Base-by-base conservation (phyloP, 1,140 invertebrate genomes). In the Zaprionus kolodkinae region DNA sequence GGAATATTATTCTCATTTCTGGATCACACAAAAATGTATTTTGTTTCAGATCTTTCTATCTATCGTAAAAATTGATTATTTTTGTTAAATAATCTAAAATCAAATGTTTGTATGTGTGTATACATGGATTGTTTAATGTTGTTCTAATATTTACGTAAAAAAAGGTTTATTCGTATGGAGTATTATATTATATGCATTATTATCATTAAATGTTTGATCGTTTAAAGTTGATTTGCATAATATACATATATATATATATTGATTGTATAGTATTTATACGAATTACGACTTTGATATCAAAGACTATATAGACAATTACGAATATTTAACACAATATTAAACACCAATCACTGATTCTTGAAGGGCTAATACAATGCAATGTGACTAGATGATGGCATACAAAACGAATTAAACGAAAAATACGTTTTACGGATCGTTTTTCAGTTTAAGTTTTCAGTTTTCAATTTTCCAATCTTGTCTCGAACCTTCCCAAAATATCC, bases 251-350 rank as follows among this genome's bases (percentile, higher is more conserved):
- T 76, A 61, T 74, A 79, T 61, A 63, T 74, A 77, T 77, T 33
- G 1, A 73, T 70, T 72, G 45, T 70, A 75, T 59, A 61, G n/a
- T 74, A 75, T 77, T 66, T 75, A 76, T 84, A 83, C 77, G 73
- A 81, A 64, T 89, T 88, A 88, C 77, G 85, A 88, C 57, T 84
- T 77, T 64, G 84, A 84, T 88, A 87, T 79, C 84, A 88, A 89
- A 65, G 78, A 84, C 85, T 88, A 89, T 88, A 87, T 88, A 87
- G 83, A 87, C 84, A 87, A 87, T 80, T 84, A 88, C 85, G 80
- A 84, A 84, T 89, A 88, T 80, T 67, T 78, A 88, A 89, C 84
- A 88, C 85, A 88, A 88, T 88, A 88, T 89, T 89, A 84, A 88
- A 89, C 84, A 88, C 84, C 84, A 88, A 88, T 89, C 81, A 88